Percentiles rank a stretch among this genome's conserved stretches.
Conservation (phyloP, 1,140 invertebrate species). For the Cepaea nemoralis region DNA sequence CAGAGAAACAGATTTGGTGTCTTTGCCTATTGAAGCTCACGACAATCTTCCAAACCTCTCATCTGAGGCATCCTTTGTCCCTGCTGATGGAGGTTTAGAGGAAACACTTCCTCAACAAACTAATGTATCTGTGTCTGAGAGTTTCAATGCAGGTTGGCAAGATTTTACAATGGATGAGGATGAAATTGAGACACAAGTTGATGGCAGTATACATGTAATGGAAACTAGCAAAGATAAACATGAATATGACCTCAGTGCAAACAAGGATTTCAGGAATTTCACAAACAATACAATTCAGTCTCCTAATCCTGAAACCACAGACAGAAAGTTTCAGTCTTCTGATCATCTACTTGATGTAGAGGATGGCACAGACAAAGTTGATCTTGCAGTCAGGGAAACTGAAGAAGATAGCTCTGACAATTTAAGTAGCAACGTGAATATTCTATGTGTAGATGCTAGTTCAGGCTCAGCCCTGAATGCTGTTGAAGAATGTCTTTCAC, state of each 20-base stretch:
- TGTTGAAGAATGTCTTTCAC: background rate
- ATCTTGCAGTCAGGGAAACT: background rate
- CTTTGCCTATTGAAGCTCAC: background rate
- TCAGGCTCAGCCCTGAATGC: too few species aligned
- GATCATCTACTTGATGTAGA: background rate
- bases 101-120: background rate
- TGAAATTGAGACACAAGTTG: background rate
- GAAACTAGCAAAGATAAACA: background rate
- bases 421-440: background rate
- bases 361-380: background rate
- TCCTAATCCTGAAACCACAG: background rate
- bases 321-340: background rate
- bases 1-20: background rate
- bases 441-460: background rate
- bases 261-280: background rate
- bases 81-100: background rate
- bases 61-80: background rate
- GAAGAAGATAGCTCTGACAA: background rate
- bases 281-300: background rate
- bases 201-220: background rate
- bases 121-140: background rate
- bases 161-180: conserved; percentile 28
- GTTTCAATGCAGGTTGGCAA: conserved; percentile 7
- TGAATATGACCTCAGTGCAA: background rate
- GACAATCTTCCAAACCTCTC: background rate